phyloP scores from a whole-genome alignment of 2,797 vertebrate species.

The Enteromius treurensis region DNA sequence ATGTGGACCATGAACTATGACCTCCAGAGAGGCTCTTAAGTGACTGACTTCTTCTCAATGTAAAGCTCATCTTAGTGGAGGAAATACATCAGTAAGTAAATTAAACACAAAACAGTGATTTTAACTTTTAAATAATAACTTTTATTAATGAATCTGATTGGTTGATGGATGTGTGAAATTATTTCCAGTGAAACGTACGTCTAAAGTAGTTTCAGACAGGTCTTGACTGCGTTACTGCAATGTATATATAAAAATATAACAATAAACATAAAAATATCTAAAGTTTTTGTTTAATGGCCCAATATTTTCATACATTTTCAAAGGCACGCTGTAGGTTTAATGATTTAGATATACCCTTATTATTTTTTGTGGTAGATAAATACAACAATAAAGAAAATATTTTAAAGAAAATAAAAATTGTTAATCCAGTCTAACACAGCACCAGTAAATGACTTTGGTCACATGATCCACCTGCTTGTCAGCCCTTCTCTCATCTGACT shows the following conservation, averaged over 20 bases:
- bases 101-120: not conserved
- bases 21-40: slow-evolving; percentile 67
- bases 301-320: not conserved
- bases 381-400: not conserved
- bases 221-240: not conserved
- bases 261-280: not conserved
- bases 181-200: not conserved
- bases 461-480: slow-evolving; percentile 55
- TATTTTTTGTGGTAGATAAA: not conserved
- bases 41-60: slow-evolving; percentile 74
- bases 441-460: slow-evolving; percentile 15
- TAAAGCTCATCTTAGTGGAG: slow-evolving; percentile 64
- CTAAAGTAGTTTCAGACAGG: not conserved
- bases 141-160: not conserved
- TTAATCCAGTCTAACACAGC: not conserved
- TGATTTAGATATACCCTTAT: not conserved
- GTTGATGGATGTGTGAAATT: not conserved
- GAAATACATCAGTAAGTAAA: slow-evolving; percentile 1
- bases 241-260: no score
- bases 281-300: not conserved
- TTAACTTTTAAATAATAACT: not conserved
- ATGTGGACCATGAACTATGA: slow-evolving; percentile 64
- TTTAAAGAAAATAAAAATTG: not conserved
- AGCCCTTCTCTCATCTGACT: slow-evolving; percentile 71
- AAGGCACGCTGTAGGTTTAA: not conserved